Evolutionary conservation across 2,113 vertebrate species (phyloP).

Genomic region (Ciconia boyciana): DNA sequence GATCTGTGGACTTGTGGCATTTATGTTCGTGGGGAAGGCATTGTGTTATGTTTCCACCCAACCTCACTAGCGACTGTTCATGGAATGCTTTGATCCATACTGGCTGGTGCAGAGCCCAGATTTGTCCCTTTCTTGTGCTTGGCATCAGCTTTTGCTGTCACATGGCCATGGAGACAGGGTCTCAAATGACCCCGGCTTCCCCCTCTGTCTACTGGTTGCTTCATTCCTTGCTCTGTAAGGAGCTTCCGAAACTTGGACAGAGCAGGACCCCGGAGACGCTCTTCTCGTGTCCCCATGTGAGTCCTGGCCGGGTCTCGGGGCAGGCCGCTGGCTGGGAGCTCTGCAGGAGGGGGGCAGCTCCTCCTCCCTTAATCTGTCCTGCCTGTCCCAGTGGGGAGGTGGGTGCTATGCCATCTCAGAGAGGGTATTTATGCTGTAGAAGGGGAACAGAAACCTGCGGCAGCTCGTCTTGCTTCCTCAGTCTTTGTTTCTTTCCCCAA

Average conservation of each 20-base stretch:
- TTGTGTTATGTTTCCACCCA: not conserved
- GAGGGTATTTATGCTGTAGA: not conserved
- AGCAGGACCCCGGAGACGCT: rapidly evolving
- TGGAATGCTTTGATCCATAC: not conserved
- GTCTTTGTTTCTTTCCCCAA: too few species aligned
- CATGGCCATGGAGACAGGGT: not conserved
- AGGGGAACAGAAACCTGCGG: not conserved
- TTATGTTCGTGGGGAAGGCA: not conserved
- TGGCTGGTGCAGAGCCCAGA: not conserved
- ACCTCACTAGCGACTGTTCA: not conserved
- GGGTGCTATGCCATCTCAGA: not conserved
- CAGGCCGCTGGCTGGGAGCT: rapidly evolving
- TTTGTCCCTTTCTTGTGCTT: not conserved
- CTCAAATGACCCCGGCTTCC: not conserved
- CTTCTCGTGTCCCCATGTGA: rapidly evolving
- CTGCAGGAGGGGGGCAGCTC: not conserved
- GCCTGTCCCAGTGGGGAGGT: rapidly evolving
- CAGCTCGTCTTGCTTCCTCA: not conserved
- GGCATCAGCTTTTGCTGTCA: not conserved
- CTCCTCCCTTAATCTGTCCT: not conserved
- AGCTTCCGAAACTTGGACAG: not conserved
- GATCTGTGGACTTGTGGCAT: rapidly evolving
- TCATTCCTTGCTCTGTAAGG: not conserved
- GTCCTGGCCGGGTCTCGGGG: rapidly evolving
- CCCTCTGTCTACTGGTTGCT: not conserved